These are phyloP conservation scores for Struthidea cinerea DNA, from an alignment of 2,113 vertebrate genomes.

Conservation along the genomic window DNA sequence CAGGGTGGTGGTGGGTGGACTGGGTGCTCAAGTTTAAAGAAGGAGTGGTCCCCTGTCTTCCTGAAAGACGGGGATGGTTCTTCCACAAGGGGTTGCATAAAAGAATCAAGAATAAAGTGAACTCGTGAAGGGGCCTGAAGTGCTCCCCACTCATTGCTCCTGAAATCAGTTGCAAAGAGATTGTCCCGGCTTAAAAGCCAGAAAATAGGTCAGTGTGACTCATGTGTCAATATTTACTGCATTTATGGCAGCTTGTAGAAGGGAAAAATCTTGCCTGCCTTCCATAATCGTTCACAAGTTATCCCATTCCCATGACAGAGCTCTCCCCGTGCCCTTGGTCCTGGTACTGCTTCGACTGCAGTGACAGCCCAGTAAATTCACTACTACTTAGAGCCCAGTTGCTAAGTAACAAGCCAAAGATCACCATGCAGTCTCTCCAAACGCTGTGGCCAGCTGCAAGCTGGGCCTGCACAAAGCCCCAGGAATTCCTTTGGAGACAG, in stretches of 20 bases:
- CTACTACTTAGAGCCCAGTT: background rate
- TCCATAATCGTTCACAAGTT: background rate
- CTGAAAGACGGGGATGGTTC: background rate
- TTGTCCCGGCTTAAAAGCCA: background rate
- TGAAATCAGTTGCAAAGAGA: background rate
- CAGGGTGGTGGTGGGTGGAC: background rate
- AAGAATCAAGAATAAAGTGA: background rate
- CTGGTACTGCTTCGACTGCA: background rate
- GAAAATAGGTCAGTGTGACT: constrained; percentile 59
- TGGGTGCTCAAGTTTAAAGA: background rate
- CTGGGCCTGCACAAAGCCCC: background rate
- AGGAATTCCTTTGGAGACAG: background rate
- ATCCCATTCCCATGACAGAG: background rate
- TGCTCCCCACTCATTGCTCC: background rate
- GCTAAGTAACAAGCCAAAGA: constrained; percentile 32
- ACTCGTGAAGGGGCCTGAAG: background rate
- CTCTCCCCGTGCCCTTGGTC: background rate
- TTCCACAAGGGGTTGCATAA: background rate
- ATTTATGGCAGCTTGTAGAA: constrained; percentile 19
- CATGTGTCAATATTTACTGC: constrained; percentile 41
- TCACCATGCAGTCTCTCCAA: background rate
- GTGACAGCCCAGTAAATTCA: background rate
- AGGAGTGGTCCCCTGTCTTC: background rate
- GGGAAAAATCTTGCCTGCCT: background rate
- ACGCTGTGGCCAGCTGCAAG: background rate